Percentiles rank a stretch among this genome's conserved stretches.
phyloP scores from a whole-genome alignment of 2,113 vertebrate genomes.

The Cyprinodon brontotheroides region DNA sequence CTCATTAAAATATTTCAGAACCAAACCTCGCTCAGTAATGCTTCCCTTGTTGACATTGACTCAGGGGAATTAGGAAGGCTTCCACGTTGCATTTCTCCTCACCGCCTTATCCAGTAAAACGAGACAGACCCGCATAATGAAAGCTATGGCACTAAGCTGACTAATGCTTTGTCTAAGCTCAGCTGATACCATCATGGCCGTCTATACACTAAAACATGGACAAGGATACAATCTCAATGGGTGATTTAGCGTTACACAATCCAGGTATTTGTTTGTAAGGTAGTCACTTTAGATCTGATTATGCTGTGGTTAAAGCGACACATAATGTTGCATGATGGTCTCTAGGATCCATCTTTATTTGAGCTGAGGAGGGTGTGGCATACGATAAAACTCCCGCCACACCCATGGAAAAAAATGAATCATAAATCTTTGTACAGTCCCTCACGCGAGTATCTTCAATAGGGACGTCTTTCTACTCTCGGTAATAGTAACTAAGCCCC shows the following conservation, averaged over 20 bases:
- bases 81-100: not conserved
- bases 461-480: too few relatives aligned
- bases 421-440: not conserved
- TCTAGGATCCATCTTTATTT: not conserved
- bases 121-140: conserved; percentile 19
- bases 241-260: too few relatives aligned
- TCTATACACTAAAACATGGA: not conserved
- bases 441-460: not conserved
- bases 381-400: not conserved
- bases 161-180: not conserved
- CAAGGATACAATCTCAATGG: not conserved
- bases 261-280: not conserved
- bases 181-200: not conserved
- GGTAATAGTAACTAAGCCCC: conserved; percentile 6
- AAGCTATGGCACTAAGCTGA: not conserved
- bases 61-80: not conserved
- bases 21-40: not conserved
- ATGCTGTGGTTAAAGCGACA: not conserved
- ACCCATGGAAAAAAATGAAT: not conserved
- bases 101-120: conserved; percentile 13
- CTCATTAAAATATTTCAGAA: not conserved
- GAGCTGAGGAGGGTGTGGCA: not conserved
- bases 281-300: not conserved
- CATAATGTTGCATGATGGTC: not conserved
- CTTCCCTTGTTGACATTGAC: not conserved